Evolutionary conservation across 2,113 vertebrate genomes (phyloP).

Genomic region (Riparia riparia): DNA sequence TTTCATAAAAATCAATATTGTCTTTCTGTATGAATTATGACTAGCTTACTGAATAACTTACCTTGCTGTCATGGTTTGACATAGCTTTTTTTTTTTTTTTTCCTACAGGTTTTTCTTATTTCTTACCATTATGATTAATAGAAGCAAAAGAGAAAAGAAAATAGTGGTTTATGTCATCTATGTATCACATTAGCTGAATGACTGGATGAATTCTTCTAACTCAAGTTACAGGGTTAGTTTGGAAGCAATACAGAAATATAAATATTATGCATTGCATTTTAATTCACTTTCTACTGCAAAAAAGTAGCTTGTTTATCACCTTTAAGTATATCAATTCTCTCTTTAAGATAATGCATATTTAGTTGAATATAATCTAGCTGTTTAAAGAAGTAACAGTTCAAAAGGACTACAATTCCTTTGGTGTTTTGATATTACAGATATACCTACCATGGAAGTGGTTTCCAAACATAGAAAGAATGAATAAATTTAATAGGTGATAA

Average conservation of each 20-base stretch:
- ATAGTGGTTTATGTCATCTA: not conserved
- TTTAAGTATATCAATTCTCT: not conserved
- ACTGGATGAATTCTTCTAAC: not conserved
- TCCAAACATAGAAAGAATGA: not conserved
- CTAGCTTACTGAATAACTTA: not conserved
- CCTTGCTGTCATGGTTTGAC: not conserved
- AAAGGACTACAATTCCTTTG: not conserved
- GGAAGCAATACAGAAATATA: not conserved
- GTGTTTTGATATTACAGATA: not conserved
- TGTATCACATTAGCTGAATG: not conserved
- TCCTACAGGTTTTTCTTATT: not conserved
- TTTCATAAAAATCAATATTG: not conserved
- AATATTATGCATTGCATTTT: not conserved
- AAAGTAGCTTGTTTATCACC: not conserved
- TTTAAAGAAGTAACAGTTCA: not conserved
- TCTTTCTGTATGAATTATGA: not conserved
- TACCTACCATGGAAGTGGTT: not conserved
- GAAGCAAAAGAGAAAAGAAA: not conserved
- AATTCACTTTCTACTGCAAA: not conserved
- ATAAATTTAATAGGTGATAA: not conserved
- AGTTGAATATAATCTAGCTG: not conserved
- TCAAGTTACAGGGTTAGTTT: not conserved
- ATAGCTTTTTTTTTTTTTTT: not conserved
- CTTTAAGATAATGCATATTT: not conserved
- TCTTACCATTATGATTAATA: not conserved